phyloP scores from a whole-genome alignment of 2,113 vertebrate species.

The Bos indicus region DNA sequence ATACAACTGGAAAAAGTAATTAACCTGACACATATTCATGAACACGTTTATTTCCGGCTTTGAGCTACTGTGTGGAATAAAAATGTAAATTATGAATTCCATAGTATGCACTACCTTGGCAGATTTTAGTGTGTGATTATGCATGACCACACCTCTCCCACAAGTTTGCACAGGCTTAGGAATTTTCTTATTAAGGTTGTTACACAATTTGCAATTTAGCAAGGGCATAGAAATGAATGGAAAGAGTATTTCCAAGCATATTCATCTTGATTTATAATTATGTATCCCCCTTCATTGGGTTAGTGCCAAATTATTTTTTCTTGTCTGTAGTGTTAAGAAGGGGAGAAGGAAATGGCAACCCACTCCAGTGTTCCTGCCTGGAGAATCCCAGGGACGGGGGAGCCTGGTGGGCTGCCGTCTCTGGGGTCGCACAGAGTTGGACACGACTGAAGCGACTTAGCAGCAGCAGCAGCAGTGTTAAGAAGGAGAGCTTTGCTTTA shows the following conservation, averaged over 20 bases:
- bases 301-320: neutral
- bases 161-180: slow-evolving; percentile 49
- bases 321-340: slow-evolving; percentile 12
- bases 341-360: neutral
- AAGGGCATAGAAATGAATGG: slow-evolving; percentile 14
- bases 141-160: slow-evolving; percentile 22
- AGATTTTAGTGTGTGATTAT: slow-evolving; percentile 14
- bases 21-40: slow-evolving; percentile 37
- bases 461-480: neutral
- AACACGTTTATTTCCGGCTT: slow-evolving; percentile 36
- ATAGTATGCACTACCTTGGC: neutral
- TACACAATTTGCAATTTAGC: slow-evolving; percentile 44
- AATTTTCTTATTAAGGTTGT: slow-evolving; percentile 58
- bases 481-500: slow-evolving; percentile 36
- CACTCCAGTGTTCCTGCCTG: too few relatives aligned
- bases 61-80: neutral
- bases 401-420: too few relatives aligned
- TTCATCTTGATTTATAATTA: slow-evolving; percentile 51
- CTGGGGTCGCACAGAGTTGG: too few relatives aligned
- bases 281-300: neutral
- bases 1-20: neutral
- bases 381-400: too few relatives aligned
- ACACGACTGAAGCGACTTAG: too few relatives aligned
- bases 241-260: slow-evolving; percentile 44
- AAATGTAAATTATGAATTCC: slow-evolving; percentile 23